Evolutionary conservation across 2,797 vertebrate genomes (phyloP).

Genomic region (Hirundo rustica): DNA sequence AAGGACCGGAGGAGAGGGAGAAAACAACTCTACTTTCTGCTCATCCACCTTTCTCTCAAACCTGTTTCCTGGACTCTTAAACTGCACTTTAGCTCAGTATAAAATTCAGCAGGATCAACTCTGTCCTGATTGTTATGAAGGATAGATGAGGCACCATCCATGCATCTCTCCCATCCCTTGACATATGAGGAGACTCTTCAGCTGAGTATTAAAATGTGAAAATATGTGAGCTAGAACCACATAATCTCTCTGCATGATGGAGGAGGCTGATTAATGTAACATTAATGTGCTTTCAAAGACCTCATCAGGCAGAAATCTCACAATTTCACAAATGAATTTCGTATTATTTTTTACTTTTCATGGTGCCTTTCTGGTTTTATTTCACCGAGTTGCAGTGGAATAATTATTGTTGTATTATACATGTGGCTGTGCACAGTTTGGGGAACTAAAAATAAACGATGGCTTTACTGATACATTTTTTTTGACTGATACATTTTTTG

Average conservation of each 20-base stretch:
- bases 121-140: background rate
- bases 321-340: background rate
- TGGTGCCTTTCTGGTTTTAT: background rate
- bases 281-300: background rate
- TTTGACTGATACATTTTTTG: constrained; percentile 62
- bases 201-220: background rate
- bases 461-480: constrained; percentile 35
- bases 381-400: background rate
- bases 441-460: constrained; percentile 66
- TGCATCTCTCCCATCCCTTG: background rate
- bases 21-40: background rate
- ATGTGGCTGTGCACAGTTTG: constrained; percentile 19
- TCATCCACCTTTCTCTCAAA: background rate
- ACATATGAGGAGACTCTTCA: background rate
- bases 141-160: background rate
- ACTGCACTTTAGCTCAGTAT: background rate
- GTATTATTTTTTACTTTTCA: background rate
- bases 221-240: background rate
- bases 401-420: constrained; percentile 27
- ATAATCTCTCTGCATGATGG: background rate
- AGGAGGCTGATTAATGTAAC: background rate
- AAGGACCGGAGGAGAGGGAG: background rate
- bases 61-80: background rate
- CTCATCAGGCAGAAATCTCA: background rate
- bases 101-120: background rate